phyloP scores from a whole-genome alignment of 2,888 invertebrate species.

The Linnaemya vulpina region DNA sequence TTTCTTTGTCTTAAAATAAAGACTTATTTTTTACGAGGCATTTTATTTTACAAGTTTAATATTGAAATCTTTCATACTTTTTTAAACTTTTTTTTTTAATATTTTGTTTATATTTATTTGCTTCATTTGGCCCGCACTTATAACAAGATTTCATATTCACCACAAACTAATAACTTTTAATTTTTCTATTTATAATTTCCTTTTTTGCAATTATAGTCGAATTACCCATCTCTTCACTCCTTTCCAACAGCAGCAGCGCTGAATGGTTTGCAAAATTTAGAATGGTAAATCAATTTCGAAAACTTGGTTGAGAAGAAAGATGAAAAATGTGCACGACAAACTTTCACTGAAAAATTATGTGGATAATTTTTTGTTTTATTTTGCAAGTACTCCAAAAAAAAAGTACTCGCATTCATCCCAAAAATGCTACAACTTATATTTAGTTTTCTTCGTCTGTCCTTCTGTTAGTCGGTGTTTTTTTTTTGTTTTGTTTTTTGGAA shows the following conservation, averaged over 20 bases:
- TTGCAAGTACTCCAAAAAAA: neutral
- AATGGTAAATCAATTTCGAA: constrained; percentile 6
- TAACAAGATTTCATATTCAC: neutral
- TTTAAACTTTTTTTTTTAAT: too few species aligned
- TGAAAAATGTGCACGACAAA: constrained; percentile 25
- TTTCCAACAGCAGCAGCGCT: neutral
- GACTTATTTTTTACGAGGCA: too few species aligned
- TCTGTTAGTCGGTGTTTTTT: constrained; percentile 15
- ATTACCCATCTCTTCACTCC: constrained; percentile 5
- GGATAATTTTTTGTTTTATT: too few species aligned
- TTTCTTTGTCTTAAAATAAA: too few species aligned
- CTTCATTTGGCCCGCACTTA: neutral
- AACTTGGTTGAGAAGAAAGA: constrained; percentile 4
- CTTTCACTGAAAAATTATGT: constrained; percentile 42
- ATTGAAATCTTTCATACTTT: too few species aligned
- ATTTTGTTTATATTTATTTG: too few species aligned
- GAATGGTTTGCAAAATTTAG: neutral
- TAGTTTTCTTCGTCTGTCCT: neutral
- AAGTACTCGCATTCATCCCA: constrained; percentile 1
- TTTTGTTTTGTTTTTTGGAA: neutral
- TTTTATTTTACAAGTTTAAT: too few species aligned
- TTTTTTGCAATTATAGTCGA: neutral
- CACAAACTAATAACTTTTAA: neutral
- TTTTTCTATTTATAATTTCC: neutral
- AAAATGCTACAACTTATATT: constrained; percentile 8